Evolutionary conservation across 2,113 vertebrate species (phyloP).

Genomic region (Cololabis saira): DNA sequence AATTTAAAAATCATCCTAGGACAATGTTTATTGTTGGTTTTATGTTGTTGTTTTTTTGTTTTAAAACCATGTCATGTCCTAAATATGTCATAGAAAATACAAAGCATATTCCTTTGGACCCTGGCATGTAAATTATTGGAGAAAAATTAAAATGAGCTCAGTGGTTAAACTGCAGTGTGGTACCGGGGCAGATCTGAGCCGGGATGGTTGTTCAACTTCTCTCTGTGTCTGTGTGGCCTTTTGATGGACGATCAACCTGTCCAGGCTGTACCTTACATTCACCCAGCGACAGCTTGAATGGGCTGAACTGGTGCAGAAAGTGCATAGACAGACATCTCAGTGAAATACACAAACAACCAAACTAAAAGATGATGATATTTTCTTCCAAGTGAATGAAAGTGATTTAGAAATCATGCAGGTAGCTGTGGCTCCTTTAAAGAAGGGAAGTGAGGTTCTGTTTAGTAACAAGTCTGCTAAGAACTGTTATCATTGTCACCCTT

Average conservation of each 20-base stretch:
- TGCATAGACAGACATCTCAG: neutral
- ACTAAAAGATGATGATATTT: constrained; percentile 18
- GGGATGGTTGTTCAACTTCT: no score
- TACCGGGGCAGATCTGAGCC: no score
- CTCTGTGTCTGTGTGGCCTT: no score
- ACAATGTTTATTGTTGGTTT: constrained; percentile 49
- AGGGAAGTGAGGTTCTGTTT: constrained; percentile 48
- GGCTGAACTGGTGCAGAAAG: neutral
- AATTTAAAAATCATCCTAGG: constrained; percentile 2
- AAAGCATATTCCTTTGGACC: constrained; percentile 21
- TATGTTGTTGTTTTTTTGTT: no score
- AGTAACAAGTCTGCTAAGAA: constrained; percentile 53
- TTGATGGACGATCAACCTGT: no score
- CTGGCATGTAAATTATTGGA: neutral
- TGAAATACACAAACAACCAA: constrained; percentile 21
- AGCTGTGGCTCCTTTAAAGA: constrained; percentile 47
- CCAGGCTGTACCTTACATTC: no score
- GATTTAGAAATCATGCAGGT: constrained; percentile 36
- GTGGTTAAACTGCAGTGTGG: no score
- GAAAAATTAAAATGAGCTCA: no score
- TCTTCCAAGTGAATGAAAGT: constrained; percentile 28
- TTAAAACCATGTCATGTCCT: constrained; percentile 29
- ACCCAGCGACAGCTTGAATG: no score
- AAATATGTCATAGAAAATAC: constrained; percentile 9
- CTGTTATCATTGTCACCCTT: constrained; percentile 56